Conservation (phyloP, 2,888 invertebrate species). For the Schizaphis graminum region DNA sequence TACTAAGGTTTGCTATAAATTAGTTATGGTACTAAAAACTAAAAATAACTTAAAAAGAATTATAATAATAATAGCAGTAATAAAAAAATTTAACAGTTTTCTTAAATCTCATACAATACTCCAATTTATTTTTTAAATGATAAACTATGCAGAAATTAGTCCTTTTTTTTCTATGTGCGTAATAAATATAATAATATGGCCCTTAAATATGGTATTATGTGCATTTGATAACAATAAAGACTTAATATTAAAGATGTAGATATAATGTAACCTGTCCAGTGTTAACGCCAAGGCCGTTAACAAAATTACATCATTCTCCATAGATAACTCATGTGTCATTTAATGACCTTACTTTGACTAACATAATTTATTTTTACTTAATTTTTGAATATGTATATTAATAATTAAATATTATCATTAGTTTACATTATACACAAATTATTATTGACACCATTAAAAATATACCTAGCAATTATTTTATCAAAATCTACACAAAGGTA, state of each 20-base stretch:
- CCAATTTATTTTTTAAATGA: slow-evolving; percentile 12
- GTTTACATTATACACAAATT: neutral
- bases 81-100: neutral
- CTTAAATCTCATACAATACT: neutral
- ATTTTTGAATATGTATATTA: slow-evolving; percentile 4
- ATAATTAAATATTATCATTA: neutral
- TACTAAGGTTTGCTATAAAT: neutral
- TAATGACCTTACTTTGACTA: slow-evolving; percentile 28
- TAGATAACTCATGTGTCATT: slow-evolving; percentile 41
- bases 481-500: neutral
- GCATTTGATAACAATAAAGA: slow-evolving; percentile 27
- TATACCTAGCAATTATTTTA: neutral
- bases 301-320: slow-evolving; percentile 43
- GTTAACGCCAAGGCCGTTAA: slow-evolving; percentile 32
- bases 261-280: slow-evolving; percentile 35
- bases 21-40: slow-evolving; percentile 1
- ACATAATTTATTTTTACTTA: slow-evolving; percentile 16
- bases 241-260: slow-evolving; percentile 8
- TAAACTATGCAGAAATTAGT: slow-evolving; percentile 12
- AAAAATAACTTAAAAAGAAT: slow-evolving; percentile 27
- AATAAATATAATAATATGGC: slow-evolving; percentile 8
- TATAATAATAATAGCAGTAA: neutral
- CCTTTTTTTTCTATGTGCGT: neutral
- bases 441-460: slow-evolving; percentile 5
- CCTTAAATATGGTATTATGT: neutral